Evolutionary conservation across 2,797 vertebrate genomes (phyloP).

Genomic region (Buceros bicornis): DNA sequence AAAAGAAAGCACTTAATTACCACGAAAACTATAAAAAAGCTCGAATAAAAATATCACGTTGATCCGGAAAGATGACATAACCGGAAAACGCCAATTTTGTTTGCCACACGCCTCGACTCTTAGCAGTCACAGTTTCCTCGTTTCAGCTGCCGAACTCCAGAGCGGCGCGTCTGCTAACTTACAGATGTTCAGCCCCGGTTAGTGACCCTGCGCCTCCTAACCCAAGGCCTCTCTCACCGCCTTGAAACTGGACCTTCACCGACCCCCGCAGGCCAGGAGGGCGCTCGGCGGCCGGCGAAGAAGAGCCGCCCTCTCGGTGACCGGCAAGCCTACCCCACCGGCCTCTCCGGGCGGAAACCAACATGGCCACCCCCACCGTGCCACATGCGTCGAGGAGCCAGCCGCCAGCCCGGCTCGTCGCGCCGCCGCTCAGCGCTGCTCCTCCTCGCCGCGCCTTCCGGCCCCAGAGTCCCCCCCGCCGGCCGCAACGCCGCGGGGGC

Average conservation of each 20-base stretch:
- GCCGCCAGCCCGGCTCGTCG: not conserved
- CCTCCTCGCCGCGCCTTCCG: not conserved
- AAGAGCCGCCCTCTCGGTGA: not conserved
- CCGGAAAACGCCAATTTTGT: not conserved
- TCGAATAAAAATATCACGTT: not conserved
- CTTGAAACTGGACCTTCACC: fast-evolving
- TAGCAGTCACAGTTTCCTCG: fast-evolving
- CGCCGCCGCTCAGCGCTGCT: not conserved
- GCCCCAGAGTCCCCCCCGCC: not conserved
- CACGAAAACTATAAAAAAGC: fast-evolving
- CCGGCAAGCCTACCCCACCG: not conserved
- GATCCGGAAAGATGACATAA: not conserved
- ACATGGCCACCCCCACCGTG: slow-evolving; percentile 58
- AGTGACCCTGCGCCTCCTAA: not conserved
- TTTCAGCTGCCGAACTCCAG: not conserved
- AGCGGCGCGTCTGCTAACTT: fast-evolving
- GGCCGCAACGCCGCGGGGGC: not conserved
- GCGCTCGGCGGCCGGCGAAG: not conserved
- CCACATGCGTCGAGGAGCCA: slow-evolving; percentile 3
- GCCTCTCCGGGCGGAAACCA: not conserved
- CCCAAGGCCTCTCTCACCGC: not conserved
- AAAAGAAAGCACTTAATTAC: not conserved
- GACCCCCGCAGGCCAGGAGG: not conserved
- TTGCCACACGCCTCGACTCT: not conserved
- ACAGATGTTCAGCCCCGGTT: not conserved